Base-by-base conservation (phyloP, 92 coral and sea anemone species). In the Nematostella vectensis region DNA sequence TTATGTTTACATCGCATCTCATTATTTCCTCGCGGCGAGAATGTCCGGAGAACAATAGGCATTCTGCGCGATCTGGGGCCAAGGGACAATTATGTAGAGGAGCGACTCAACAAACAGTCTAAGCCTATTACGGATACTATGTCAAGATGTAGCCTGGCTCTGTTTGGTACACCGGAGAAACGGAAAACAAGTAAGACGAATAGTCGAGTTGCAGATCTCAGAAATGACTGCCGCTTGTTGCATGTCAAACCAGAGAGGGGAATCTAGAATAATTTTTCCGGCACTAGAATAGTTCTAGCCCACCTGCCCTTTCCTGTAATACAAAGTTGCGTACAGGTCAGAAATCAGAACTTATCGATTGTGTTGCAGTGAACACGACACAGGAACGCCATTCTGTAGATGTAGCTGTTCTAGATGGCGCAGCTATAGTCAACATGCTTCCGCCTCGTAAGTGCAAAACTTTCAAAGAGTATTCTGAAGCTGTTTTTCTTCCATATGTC, bases 211-310 rank as follows among this genome's bases (percentile, higher is more conserved):
- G 13, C 72, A 19, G 80, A 44, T 10, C 30, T 74, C 1, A 74
- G 63, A 27, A 56, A 27, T 24, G 61, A 76, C 50, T 45, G 67
- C 33, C 53, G 44, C 11, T 62, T 68, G 43, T 70, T 2, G 61
- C 77, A 16, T 71, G 78, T 25, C 77, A 61, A 49, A 53, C 77
- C 29, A 53, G 83, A 56, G 59, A 68, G 29, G 77, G 77, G 16
- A 65, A 76, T 50, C 50, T 69, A 3, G 57, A 51, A 4, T 75
- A 76, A 0, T 69, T 76, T 40, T 69, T 76, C 52, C 31, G 30
- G 27, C 77, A 76, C 25, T 76, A 76, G 58, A 75, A 75, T 26
- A 55, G 59, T 53, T 19, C 56, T 1, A 29, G 57, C 51, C 82
- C 75, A 3, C 74, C 69, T 0, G 63, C 71, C 22, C 47, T 70